A percentile compares a stretch with the other conserved stretches of the same genome.
phyloP scores from a whole-genome alignment of 2,888 invertebrate genomes.

The Onchidella celtica region DNA sequence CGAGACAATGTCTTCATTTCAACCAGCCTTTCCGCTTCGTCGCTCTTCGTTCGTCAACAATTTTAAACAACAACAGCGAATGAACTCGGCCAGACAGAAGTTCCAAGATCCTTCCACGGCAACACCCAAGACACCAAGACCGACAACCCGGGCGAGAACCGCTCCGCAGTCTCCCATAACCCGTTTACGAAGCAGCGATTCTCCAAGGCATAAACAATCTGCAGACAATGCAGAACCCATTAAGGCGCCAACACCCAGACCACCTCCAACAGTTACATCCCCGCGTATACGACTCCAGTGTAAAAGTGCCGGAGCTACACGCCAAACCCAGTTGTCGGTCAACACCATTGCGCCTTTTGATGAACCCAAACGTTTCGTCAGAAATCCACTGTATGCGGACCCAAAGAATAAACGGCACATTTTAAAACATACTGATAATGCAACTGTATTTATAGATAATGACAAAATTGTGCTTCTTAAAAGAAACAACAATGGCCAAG shows the following conservation, averaged over 20 bases:
- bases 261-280: background rate
- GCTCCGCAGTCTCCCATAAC: background rate
- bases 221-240: background rate
- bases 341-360: no score
- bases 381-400: no score
- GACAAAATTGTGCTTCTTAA: no score
- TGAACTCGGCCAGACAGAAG: constrained; percentile 9
- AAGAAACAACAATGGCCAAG: no score
- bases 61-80: constrained; percentile 23
- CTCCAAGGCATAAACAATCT: background rate
- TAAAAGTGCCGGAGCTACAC: background rate
- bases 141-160: background rate
- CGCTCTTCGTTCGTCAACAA: constrained; percentile 2
- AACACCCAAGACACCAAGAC: background rate
- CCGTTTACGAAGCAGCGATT: background rate
- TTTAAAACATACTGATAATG: no score
- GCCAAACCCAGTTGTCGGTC: background rate
- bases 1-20: no score
- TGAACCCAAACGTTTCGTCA: no score
- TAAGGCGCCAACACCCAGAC: background rate
- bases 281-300: background rate
- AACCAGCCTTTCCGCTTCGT: background rate
- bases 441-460: no score
- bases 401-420: no score
- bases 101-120: background rate